Evolutionary conservation across 2,113 vertebrate genomes (phyloP).

Genomic region (Poeciliopsis occidentalis): DNA sequence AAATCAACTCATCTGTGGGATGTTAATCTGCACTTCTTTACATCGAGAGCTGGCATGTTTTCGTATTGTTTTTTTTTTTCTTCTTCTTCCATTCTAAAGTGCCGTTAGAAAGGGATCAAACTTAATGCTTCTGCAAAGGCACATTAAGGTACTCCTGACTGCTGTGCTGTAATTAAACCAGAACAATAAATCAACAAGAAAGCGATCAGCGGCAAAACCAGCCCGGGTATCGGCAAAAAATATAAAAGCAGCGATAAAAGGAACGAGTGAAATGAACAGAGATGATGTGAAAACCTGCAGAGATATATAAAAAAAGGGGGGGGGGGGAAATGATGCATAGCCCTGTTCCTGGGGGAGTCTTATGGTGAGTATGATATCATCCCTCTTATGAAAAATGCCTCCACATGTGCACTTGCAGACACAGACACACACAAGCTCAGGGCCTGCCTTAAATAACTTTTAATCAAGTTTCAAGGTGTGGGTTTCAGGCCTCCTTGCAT

Average conservation of each 20-base stretch:
- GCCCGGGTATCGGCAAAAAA: slow-evolving; percentile 28
- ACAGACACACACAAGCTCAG: slow-evolving; percentile 12
- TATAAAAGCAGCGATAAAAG: slow-evolving; percentile 35
- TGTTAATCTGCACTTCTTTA: slow-evolving; percentile 32
- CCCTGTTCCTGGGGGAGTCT: slow-evolving; percentile 66
- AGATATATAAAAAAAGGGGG: slow-evolving; percentile 62
- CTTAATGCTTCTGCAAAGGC: slow-evolving; percentile 57
- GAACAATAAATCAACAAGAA: slow-evolving; percentile 56
- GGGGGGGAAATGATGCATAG: slow-evolving; percentile 64
- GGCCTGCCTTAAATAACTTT: slow-evolving; percentile 71
- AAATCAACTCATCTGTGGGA: slow-evolving; percentile 11
- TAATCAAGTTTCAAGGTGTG: slow-evolving; percentile 70
- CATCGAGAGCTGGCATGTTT: slow-evolving; percentile 18
- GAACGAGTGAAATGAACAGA: slow-evolving; percentile 40
- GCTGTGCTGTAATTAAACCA: slow-evolving; percentile 65
- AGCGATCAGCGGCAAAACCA: slow-evolving; percentile 52
- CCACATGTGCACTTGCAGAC: background rate
- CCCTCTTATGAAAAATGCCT: slow-evolving; percentile 73
- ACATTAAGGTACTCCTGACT: slow-evolving; percentile 61
- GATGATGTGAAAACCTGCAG: slow-evolving; percentile 64
- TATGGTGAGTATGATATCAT: slow-evolving; percentile 71
- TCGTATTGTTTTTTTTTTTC: slow-evolving; percentile 3
- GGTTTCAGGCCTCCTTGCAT: slow-evolving; percentile 52
- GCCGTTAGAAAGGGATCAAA: slow-evolving; percentile 45
- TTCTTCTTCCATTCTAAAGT: slow-evolving; percentile 27